Base-by-base conservation (phyloP, 2,797 vertebrate species). In the Anguilla megastoma region DNA sequence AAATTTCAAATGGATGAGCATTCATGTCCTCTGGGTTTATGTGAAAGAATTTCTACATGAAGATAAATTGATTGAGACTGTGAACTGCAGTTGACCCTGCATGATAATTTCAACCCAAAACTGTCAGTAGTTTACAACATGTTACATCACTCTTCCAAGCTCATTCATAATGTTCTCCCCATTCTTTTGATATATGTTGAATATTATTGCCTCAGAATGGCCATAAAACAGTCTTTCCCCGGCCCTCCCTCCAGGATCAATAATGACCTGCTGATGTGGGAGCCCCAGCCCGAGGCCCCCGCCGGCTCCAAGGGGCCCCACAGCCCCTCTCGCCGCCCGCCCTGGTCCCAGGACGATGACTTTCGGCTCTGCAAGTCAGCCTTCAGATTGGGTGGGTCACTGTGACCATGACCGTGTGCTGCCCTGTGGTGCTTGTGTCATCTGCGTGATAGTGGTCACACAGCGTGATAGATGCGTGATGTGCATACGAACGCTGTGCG, bases 261-360 rank as follows among this genome's bases (percentile, higher is more conserved):
- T 93, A 98, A 98, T n/a, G 97, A 98, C 92, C 96, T 99, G 85
- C 92, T 99, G 94, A 97, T 98, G 97, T 99, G 97, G 97, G 98
- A 98, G 92, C 96, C 97, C 0, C 95, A 95, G 3, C 94, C 94
- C 12, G 89, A 96, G 87, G 93, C 94, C n/a, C 90, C 92, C n/a
- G 92, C 89, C 3, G 88, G 88, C 71, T 86, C 91, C n/a, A 89
- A 91, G 0, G 88, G 88, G 69, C 16, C 88, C 36, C 66, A 76
- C 74, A 88, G 66, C 76, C 12, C 92, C 21, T 84, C 92, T 71
- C 90, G 92, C 86, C 50, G 87, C 76, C n/a, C 80, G 74, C 90
- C 88, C 86, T 90, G 89, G 88, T 91, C 89, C 69, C 93, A 90
- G 0, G 95, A 95, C 3, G 95, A 94, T 33, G 95, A 95, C 88